phyloP scores from a whole-genome alignment of 1,140 invertebrate genomes.

The Lepidurus packardi region DNA sequence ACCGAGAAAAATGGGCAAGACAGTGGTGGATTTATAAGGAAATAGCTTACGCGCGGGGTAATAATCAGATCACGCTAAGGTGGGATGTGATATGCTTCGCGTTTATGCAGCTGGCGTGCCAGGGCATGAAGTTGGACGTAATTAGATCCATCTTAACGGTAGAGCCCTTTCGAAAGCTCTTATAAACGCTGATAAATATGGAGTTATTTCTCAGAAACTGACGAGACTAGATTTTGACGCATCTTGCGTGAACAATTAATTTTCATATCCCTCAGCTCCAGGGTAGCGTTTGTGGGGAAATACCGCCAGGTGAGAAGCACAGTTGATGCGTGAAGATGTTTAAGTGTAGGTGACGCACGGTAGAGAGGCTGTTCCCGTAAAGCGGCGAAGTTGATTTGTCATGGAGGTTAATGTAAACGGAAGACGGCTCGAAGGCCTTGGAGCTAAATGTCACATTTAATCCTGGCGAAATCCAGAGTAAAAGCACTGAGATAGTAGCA shows the following conservation, averaged over 20 bases:
- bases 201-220: too few species aligned
- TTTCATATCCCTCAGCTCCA: too few species aligned
- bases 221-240: too few species aligned
- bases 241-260: too few species aligned
- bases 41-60: background rate
- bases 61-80: background rate
- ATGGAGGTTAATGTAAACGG: background rate
- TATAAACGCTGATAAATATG: too few species aligned
- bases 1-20: background rate
- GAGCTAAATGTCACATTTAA: background rate
- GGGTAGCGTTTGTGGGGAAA: too few species aligned
- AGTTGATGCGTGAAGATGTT: too few species aligned
- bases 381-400: background rate
- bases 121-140: background rate
- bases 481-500: too few species aligned
- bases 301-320: too few species aligned
- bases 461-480: background rate
- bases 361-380: background rate
- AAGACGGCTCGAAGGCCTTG: background rate
- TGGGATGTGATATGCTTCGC: slow-evolving; percentile 6
- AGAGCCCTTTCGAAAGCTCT: too few species aligned
- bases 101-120: background rate
- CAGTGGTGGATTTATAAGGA: background rate
- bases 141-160: background rate
- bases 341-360: background rate